Conservation (phyloP, 92 coral and sea anemone genomes). For the Chrysogorgia sp. region DNA sequence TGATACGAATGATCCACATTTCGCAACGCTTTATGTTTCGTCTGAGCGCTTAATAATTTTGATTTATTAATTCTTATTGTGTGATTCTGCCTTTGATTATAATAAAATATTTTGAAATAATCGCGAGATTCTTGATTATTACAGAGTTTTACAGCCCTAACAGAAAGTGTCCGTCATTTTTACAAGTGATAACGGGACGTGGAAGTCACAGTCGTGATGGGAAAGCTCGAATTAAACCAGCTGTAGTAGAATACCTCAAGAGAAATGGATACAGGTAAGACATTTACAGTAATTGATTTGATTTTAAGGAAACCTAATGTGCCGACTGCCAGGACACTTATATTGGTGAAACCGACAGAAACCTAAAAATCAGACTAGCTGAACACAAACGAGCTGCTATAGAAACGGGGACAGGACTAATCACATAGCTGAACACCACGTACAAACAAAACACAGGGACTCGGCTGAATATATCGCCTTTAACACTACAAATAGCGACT, state of each 20-base stretch:
- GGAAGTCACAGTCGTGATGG: constrained; percentile 93
- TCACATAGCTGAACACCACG: no score
- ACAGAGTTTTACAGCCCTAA: constrained; percentile 29
- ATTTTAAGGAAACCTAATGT: no score
- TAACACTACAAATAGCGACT: background rate
- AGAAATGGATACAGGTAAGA: constrained; percentile 74
- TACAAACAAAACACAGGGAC: no score
- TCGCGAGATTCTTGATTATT: background rate
- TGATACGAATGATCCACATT: background rate
- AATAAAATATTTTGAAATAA: background rate
- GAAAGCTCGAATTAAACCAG: constrained; percentile 87
- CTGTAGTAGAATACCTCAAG: constrained; percentile 80
- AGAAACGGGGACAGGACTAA: no score
- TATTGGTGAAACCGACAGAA: no score
- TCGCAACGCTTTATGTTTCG: no score
- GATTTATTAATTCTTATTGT: no score
- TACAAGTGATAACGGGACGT: constrained; percentile 86
- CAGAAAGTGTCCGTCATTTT: constrained; percentile 15
- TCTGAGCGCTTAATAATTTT: no score
- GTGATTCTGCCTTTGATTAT: background rate
- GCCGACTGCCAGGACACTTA: no score
- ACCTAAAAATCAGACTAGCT: no score
- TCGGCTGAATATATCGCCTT: no score
- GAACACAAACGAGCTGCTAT: no score
- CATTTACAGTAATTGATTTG: background rate